Conservation (phyloP, 1,140 invertebrate species). For the Brachionus paranguensis region DNA sequence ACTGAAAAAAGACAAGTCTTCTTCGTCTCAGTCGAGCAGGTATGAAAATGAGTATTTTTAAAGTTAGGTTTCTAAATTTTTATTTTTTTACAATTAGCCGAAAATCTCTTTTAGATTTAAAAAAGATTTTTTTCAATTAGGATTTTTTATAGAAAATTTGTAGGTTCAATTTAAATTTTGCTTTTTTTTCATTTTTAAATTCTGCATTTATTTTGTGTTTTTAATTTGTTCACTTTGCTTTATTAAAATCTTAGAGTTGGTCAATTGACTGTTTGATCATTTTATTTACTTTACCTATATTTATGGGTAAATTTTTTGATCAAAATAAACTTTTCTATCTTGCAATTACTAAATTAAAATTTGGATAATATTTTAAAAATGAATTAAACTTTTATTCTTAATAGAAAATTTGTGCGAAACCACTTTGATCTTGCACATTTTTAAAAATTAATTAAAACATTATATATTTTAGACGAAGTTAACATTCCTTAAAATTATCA, state of each 20-base stretch:
- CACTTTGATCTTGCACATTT: too few species aligned
- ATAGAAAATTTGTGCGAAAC: too few species aligned
- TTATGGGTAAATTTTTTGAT: too few species aligned
- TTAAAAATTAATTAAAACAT: too few species aligned
- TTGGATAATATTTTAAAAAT: too few species aligned
- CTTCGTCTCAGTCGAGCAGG: not conserved
- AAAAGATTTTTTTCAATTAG: constrained; percentile 14
- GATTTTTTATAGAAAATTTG: not conserved
- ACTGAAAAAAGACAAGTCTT: not conserved
- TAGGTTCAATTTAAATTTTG: not conserved
- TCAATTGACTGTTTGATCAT: not conserved
- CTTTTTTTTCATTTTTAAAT: not conserved
- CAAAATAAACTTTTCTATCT: too few species aligned
- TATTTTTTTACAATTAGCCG: not conserved
- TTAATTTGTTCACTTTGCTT: not conserved
- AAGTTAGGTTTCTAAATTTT: not conserved
- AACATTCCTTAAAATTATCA: too few species aligned
- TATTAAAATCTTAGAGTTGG: not conserved
- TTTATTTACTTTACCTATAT: not conserved
- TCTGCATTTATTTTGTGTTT: not conserved
- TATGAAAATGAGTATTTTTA: not conserved
- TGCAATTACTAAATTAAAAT: too few species aligned
- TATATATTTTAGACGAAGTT: too few species aligned
- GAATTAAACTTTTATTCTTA: too few species aligned
- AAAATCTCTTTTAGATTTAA: constrained; percentile 4